phyloP scores from a whole-genome alignment of 2,113 vertebrate species.

The Poecile atricapillus region DNA sequence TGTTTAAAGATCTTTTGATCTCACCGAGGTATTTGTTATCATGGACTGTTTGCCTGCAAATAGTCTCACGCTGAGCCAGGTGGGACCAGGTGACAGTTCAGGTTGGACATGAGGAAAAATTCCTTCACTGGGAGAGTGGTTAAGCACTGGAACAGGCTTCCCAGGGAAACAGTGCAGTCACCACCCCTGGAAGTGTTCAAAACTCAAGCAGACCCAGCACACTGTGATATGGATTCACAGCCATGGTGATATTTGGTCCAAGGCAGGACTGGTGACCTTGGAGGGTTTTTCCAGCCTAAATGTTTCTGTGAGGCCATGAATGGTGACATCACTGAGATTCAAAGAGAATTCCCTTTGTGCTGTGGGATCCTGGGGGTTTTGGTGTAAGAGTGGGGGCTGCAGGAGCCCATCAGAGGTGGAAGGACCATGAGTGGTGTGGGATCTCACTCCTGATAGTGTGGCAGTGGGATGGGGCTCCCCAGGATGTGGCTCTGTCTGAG shows the following conservation, averaged over 20 bases:
- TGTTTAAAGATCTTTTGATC: constrained; percentile 48
- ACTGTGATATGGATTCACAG: not conserved
- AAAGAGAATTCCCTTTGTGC: not conserved
- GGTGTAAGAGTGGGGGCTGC: not conserved
- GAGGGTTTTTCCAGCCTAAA: not conserved
- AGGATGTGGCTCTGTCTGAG: not conserved
- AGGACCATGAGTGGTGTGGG: not conserved
- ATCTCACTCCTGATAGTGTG: not conserved
- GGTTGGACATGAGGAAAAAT: not conserved
- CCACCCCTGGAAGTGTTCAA: not conserved
- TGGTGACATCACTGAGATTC: not conserved
- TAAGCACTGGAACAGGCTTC: not conserved
- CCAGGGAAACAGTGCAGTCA: not conserved
- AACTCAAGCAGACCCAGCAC: not conserved
- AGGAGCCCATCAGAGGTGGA: not conserved
- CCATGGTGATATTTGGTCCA: not conserved
- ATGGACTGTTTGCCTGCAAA: constrained; percentile 13
- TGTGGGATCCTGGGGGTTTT: not conserved
- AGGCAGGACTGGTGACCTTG: not conserved
- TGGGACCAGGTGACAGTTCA: not conserved
- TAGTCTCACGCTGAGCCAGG: not conserved
- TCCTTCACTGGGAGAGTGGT: not conserved
- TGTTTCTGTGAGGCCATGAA: not conserved
- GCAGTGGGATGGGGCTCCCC: not conserved
- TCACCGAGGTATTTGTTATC: constrained; percentile 19